Evolutionary conservation across 2,888 invertebrate species (phyloP).

Genomic region (Mimas tiliae): DNA sequence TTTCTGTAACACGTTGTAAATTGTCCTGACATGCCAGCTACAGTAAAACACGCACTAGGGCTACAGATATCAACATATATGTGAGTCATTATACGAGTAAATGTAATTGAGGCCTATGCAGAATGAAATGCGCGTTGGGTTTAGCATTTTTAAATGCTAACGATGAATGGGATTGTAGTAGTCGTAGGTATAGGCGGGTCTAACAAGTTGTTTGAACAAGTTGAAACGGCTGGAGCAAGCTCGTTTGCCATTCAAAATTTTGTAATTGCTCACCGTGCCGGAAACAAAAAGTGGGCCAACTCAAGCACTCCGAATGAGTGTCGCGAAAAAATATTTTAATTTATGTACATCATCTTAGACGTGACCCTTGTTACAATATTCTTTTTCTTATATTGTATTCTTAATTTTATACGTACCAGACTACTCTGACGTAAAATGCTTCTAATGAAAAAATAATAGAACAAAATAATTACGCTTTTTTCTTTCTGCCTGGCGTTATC

Average conservation of each 20-base stretch:
- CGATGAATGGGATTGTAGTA: constrained; percentile 18
- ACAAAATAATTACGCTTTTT: neutral
- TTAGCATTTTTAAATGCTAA: constrained; percentile 13
- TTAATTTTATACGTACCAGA: constrained; percentile 8
- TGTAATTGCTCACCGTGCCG: constrained; percentile 57
- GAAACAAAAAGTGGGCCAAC: constrained; percentile 52
- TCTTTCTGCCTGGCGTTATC: too few species aligned
- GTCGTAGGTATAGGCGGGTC: constrained; percentile 36
- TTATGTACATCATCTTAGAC: constrained; percentile 34
- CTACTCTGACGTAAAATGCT: neutral
- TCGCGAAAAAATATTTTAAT: constrained; percentile 43
- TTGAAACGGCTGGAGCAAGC: constrained; percentile 37
- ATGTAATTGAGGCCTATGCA: too few species aligned
- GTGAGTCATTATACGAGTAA: too few species aligned
- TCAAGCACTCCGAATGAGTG: constrained; percentile 45
- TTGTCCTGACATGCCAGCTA: too few species aligned
- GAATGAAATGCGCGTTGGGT: neutral
- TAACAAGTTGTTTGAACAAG: constrained; percentile 59
- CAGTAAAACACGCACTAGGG: too few species aligned
- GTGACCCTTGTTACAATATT: constrained; percentile 38
- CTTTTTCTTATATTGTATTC: constrained; percentile 17
- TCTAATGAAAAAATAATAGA: neutral
- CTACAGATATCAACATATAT: too few species aligned
- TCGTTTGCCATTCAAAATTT: constrained; percentile 54
- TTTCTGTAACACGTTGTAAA: too few species aligned